These are phyloP conservation scores for Australoheros facetus DNA, from an alignment of 2,797 vertebrate genomes.

Conservation along the genomic window DNA sequence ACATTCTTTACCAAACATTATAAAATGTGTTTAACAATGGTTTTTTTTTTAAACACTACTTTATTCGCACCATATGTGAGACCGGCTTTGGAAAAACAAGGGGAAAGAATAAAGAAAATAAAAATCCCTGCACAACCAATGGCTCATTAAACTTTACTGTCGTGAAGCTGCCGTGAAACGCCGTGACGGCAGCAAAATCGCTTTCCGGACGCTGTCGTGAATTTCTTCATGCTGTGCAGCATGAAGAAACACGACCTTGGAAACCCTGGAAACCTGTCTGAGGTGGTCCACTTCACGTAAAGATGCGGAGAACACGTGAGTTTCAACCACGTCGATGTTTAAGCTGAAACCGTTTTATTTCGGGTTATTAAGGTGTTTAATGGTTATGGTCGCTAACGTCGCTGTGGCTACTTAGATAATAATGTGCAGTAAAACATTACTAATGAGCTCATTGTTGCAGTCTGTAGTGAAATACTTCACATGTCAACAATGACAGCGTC, in stretches of 20 bases:
- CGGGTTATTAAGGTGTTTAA: neutral
- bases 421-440: neutral
- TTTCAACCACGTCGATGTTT: neutral
- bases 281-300: neutral
- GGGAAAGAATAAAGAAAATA: accelerated
- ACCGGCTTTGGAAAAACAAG: neutral
- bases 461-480: neutral
- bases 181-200: neutral
- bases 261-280: too few species aligned
- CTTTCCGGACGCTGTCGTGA: constrained; percentile 44
- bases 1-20: neutral
- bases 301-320: constrained; percentile 36
- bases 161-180: constrained; percentile 47
- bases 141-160: constrained; percentile 2
- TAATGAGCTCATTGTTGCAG: neutral
- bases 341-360: neutral
- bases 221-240: accelerated
- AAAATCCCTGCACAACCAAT: neutral
- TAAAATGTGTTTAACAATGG: too few species aligned
- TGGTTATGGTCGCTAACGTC: neutral
- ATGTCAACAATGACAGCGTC: neutral
- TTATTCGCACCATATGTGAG: neutral
- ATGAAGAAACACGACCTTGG: too few species aligned
- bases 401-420: too few species aligned
- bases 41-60: neutral